A percentile compares a stretch with the other conserved stretches of the same genome.
phyloP scores from a whole-genome alignment of 92 coral and sea anemone species.

The Paragorgia papillata region DNA sequence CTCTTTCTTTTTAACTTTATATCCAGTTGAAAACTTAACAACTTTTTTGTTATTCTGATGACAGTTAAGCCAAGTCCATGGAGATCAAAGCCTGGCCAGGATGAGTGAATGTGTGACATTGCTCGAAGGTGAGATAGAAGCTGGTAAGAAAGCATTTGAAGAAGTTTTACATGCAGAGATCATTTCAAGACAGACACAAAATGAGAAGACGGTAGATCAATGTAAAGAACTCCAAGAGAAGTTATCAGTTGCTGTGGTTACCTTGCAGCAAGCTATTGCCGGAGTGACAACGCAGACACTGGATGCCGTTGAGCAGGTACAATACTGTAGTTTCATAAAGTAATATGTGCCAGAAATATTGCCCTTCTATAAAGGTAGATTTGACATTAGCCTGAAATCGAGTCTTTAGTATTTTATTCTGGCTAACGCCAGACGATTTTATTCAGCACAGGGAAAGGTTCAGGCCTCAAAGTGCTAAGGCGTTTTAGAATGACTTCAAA shows the following conservation, averaged over 20 bases:
- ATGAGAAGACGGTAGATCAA: constrained; percentile 72
- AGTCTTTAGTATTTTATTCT: no score
- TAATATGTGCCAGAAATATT: neutral
- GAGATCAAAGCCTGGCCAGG: constrained; percentile 81
- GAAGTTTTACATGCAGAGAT: constrained; percentile 98
- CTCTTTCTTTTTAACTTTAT: no score
- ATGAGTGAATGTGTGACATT: constrained; percentile 90
- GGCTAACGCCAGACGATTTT: no score
- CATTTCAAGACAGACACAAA: constrained; percentile 89
- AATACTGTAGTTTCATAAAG: neutral
- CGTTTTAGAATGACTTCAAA: no score
- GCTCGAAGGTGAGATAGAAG: constrained; percentile 92
- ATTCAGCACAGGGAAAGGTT: no score
- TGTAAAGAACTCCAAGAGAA: constrained; percentile 85
- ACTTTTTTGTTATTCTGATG: no score
- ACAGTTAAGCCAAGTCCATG: constrained; percentile 83
- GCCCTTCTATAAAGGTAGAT: neutral
- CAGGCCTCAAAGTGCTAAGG: no score
- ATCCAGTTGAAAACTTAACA: no score
- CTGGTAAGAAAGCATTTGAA: constrained; percentile 90
- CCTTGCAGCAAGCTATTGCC: constrained; percentile 88
- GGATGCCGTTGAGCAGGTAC: constrained; percentile 77
- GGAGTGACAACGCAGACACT: constrained; percentile 79
- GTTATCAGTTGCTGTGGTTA: constrained; percentile 75
- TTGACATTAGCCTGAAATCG: no score